Conservation (phyloP, 2,113 vertebrate genomes). For the Cyrtonyx montezumae region DNA sequence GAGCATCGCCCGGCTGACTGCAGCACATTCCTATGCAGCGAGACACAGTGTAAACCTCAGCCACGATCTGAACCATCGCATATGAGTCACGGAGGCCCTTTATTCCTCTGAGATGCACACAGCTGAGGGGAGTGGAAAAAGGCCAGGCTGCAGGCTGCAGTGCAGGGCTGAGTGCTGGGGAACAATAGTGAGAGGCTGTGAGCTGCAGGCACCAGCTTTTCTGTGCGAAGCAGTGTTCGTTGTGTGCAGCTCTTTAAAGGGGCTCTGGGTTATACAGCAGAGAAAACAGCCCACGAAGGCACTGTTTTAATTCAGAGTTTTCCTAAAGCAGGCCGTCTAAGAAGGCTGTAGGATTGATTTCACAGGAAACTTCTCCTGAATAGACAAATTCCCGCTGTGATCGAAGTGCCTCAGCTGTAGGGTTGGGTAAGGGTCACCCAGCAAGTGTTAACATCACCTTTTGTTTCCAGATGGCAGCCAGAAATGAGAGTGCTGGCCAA, state of each 20-base stretch:
- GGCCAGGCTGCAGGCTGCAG: neutral
- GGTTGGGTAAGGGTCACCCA: neutral
- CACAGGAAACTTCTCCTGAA: neutral
- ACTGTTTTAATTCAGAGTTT: neutral
- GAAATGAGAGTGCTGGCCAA: neutral
- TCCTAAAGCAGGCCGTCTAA: neutral
- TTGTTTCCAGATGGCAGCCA: neutral
- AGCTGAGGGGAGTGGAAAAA: neutral
- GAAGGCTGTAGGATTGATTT: neutral
- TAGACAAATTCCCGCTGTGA: neutral
- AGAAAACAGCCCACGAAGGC: neutral
- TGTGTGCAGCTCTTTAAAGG: neutral
- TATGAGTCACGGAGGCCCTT: slow-evolving; percentile 18
- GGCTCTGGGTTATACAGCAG: neutral
- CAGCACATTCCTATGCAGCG: slow-evolving; percentile 27
- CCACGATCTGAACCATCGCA: neutral
- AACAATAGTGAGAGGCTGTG: neutral
- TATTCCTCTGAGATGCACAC: neutral
- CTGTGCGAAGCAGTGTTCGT: neutral
- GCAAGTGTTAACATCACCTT: neutral
- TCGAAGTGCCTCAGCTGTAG: neutral
- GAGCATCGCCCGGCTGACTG: neutral
- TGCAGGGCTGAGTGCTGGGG: neutral
- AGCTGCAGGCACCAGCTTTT: neutral
- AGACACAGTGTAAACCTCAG: neutral